These are phyloP conservation scores for Dynastes maya DNA, from an alignment of 2,888 invertebrate species.

Conservation along the genomic window DNA sequence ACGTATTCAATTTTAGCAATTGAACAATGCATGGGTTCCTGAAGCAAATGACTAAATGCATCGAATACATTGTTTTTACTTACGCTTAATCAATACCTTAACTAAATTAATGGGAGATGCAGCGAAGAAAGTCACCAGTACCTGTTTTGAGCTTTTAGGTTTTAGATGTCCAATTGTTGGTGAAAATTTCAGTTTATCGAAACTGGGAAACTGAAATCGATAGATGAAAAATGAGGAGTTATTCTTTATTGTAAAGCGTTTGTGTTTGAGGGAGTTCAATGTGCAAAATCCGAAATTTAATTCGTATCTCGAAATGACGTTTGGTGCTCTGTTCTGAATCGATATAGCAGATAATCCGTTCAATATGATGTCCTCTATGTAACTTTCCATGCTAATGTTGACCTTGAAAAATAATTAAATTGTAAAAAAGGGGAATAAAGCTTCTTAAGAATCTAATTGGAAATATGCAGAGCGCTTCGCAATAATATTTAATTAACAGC, in stretches of 20 bases:
- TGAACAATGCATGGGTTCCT: slow-evolving; percentile 60
- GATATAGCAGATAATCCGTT: slow-evolving; percentile 62
- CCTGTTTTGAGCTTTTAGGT: slow-evolving; percentile 70
- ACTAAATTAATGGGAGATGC: slow-evolving; percentile 65
- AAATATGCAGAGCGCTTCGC: no score
- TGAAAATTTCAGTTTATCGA: slow-evolving; percentile 68
- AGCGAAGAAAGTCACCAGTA: slow-evolving; percentile 72
- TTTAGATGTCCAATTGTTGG: slow-evolving; percentile 71
- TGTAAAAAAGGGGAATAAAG: not conserved
- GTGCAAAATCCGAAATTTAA: slow-evolving; percentile 68
- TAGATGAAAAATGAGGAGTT: slow-evolving; percentile 64
- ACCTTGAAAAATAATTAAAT: slow-evolving; percentile 61
- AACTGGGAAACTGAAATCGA: slow-evolving; percentile 68
- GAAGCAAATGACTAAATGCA: slow-evolving; percentile 47
- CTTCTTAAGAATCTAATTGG: no score
- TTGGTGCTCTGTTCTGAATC: not conserved
- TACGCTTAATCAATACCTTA: slow-evolving; percentile 59
- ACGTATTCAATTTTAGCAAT: slow-evolving; percentile 62
- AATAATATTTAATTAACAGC: no score
- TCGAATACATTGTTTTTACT: not conserved
- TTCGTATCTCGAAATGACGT: slow-evolving; percentile 58
- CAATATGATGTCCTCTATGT: slow-evolving; percentile 70
- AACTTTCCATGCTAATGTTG: slow-evolving; percentile 71
- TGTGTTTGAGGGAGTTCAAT: slow-evolving; percentile 66
- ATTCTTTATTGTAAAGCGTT: slow-evolving; percentile 69